phyloP scores from a whole-genome alignment of 1,140 invertebrate species.

The Polypedilum pembai region DNA sequence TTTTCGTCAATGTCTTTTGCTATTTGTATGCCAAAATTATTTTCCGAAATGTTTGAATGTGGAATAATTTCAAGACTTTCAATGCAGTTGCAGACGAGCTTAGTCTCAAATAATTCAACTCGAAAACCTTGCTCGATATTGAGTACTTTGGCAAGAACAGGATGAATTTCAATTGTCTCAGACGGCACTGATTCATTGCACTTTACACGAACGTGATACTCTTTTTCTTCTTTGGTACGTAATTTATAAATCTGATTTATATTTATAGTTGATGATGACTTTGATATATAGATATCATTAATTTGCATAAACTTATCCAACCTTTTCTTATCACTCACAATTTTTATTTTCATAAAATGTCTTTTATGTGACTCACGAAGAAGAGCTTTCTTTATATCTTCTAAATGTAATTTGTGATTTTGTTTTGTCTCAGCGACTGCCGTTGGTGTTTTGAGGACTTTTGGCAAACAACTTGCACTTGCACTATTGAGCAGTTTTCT shows the following conservation, averaged over 20 bases:
- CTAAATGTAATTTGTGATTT: background rate
- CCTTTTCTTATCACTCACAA: background rate
- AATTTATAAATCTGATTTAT: conserved; percentile 38
- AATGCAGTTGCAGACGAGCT: conserved; percentile 40
- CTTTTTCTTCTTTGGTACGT: conserved; percentile 37
- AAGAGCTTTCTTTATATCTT: background rate
- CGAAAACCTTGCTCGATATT: conserved; percentile 39
- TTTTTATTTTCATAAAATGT: conserved; percentile 12
- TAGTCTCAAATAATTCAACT: conserved; percentile 38
- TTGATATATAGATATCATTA: background rate
- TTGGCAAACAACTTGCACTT: background rate
- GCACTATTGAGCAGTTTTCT: background rate
- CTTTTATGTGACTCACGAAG: background rate
- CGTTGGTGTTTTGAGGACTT: background rate
- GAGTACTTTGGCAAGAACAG: conserved; percentile 41
- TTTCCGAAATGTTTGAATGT: conserved; percentile 33
- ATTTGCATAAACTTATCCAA: background rate
- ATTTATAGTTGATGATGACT: conserved; percentile 33
- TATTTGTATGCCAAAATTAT: conserved; percentile 32
- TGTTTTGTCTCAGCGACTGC: background rate
- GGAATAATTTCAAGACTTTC: conserved; percentile 52
- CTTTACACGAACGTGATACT: conserved; percentile 41
- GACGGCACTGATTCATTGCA: conserved; percentile 32
- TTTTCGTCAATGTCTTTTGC: conserved; percentile 48
- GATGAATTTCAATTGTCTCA: conserved; percentile 39